Evolutionary conservation across 2,113 vertebrate species (phyloP).

Genomic region (Turnix velox): DNA sequence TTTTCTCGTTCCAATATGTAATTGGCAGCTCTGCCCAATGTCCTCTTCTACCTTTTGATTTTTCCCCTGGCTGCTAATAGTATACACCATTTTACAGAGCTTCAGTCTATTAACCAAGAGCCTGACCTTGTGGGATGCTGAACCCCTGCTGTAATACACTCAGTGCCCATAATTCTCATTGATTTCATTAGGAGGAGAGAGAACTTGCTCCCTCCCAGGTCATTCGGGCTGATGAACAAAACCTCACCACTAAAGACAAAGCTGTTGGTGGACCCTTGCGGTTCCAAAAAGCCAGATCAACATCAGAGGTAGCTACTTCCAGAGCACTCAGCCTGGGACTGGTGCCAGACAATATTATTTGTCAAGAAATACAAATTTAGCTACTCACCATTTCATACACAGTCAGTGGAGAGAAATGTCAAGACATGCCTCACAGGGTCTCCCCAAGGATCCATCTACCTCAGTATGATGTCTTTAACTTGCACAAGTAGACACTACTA

Average conservation of each 20-base stretch:
- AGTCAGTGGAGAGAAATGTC: not conserved
- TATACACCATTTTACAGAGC: slow-evolving; percentile 29
- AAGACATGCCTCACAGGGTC: not conserved
- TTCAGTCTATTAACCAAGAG: slow-evolving; percentile 49
- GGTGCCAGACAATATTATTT: not conserved
- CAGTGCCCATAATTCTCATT: slow-evolving; percentile 1
- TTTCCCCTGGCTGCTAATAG: slow-evolving; percentile 43
- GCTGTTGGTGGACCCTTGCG: not conserved
- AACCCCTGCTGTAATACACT: slow-evolving; percentile 48
- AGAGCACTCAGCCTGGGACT: not conserved
- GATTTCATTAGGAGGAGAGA: slow-evolving; percentile 40
- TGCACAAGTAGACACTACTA: not conserved
- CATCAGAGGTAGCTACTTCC: not conserved
- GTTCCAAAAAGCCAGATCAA: not conserved
- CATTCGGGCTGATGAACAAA: not conserved
- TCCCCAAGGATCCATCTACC: not conserved
- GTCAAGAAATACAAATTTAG: not conserved
- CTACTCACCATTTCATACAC: not conserved
- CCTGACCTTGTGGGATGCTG: slow-evolving; percentile 38
- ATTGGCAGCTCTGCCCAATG: slow-evolving; percentile 31
- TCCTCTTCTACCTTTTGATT: slow-evolving; percentile 31
- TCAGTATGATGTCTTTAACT: not conserved
- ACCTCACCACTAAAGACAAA: not conserved
- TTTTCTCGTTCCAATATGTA: slow-evolving; percentile 28
- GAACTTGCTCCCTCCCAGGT: slow-evolving; percentile 17